Base-by-base conservation (phyloP, 1,140 invertebrate species). In the Drosophila lini region DNA sequence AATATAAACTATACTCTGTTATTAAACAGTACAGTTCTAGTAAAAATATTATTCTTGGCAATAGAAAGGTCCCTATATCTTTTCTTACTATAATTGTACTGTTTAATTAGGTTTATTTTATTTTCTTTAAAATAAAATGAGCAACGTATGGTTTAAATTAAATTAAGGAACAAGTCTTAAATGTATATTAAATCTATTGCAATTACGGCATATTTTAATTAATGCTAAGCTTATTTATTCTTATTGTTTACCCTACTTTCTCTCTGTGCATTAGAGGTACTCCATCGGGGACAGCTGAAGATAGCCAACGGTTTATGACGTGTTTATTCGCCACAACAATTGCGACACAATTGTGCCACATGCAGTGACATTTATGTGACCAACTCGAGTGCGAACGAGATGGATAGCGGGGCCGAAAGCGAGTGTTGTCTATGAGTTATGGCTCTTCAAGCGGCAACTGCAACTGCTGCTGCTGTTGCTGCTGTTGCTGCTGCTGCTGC, bases 281-380 rank as follows among this genome's bases (percentile, higher is more conserved):
- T 71, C 36, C 34, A 59, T 36, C 36, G 22, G 34, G 50, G 40
- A 48, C 31, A 50, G 47, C 31, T 55, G 41, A 53, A 52, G 71
- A 65, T 65, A 36, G 59, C 64, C 40, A 48, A 28, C 59, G 63
- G 78, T 64, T 75, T 79, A 59, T 84, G 77, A 68, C 57, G 60
- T 82, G 67, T 78, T 83, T 83, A 73, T 67, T 70, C 69, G 52
- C 74, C 65, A 64, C 75, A 73, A 71, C 70, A 73, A 69, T 73
- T 82, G 82, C 79, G 65, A 81, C 81, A 85, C 64, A 78, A 81
- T 79, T 81, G 64, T 81, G 82, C 81, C 82, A 86, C 81, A 86
- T 85, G 74, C 82, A 81, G 69, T 75, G 78, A 85, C 82, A 85
- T 78, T 81, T 86, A 85, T 85, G 78, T 75, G 68, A 81, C 81